phyloP scores from a whole-genome alignment of 2,113 vertebrate genomes.

The Mirza zaza region DNA sequence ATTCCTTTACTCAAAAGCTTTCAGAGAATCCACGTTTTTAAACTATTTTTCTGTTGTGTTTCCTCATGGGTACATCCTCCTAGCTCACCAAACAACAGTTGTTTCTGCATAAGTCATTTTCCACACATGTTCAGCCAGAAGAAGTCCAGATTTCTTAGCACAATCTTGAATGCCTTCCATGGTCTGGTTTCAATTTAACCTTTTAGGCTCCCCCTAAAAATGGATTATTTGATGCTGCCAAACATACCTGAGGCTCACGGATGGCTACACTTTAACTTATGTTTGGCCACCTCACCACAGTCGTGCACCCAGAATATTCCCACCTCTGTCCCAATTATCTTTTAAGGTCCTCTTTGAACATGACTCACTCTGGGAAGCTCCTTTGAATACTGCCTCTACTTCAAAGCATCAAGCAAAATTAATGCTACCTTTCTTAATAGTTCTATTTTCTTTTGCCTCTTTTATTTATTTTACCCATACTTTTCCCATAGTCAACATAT shows the following conservation, averaged over 20 bases:
- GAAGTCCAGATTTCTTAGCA: neutral
- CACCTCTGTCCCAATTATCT: neutral
- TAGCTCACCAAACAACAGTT: no score
- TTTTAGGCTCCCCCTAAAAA: neutral
- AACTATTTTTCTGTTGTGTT: no score
- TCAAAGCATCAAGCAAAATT: neutral
- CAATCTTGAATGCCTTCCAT: neutral
- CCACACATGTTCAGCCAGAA: no score
- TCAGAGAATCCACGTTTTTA: neutral
- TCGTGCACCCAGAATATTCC: neutral
- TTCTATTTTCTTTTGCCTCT: neutral
- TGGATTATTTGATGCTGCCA: neutral
- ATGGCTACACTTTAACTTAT: neutral
- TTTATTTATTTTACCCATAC: neutral
- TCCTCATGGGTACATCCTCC: no score
- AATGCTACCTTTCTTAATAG: neutral
- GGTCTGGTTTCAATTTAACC: neutral
- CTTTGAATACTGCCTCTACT: neutral
- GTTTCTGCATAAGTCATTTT: no score
- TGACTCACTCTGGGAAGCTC: neutral
- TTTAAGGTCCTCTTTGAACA: neutral
- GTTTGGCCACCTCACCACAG: neutral
- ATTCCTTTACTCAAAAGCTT: neutral
- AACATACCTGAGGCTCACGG: neutral
- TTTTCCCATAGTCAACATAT: neutral